Evolutionary conservation across 2,888 invertebrate genomes (phyloP), one percentile per base, ranked within the genome.

Genomic region (Ormyrus pomaceus): DNA sequence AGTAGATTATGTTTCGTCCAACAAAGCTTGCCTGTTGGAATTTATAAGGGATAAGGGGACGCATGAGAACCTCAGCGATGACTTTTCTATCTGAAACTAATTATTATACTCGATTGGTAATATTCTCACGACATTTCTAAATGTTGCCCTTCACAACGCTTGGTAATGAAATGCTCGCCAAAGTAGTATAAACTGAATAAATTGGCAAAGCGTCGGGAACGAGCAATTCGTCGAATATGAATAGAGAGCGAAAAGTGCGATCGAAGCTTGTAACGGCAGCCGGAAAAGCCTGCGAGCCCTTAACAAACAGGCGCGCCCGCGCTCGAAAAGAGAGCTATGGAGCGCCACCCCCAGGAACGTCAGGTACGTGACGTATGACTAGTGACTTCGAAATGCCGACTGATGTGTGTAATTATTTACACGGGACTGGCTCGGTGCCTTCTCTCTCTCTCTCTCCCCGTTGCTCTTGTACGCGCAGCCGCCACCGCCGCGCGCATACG

Each of bases 371-470:
- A 76, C 81, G 82, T 75, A 82, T 83, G 82, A 83, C 79, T 83
- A 80, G 82, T 79, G 79, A 83, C 71, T 83, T 73, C 77, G 70
- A 77, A 65, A 76, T 79, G 74, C 78, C 75, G 70, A 61, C 72
- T 76, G 79, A 81, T 79, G 77, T 72, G 71, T 77, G 77, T 80
- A 80, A 81, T 82, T 83, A 82, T 84, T 79, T 83, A 83, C 79
- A 84, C 80, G 80, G 73, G 79, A 79, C 83, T 79, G 80, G 13
- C 71, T 68, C 61, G 46, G 55, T 51, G 51, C 56, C 46, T 19
- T 19, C 48, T 56, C 19, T 74, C 48, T 74, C 64, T 66, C 56
- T 72, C 65, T 9, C 7, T 59, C 59, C 6, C 50, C 34, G 53
- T 68, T 45, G 19, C 66, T 53, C 66, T 66, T 55, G 34, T 19